phyloP scores from a whole-genome alignment of 2,113 vertebrate genomes.

The Mus spicilegus region DNA sequence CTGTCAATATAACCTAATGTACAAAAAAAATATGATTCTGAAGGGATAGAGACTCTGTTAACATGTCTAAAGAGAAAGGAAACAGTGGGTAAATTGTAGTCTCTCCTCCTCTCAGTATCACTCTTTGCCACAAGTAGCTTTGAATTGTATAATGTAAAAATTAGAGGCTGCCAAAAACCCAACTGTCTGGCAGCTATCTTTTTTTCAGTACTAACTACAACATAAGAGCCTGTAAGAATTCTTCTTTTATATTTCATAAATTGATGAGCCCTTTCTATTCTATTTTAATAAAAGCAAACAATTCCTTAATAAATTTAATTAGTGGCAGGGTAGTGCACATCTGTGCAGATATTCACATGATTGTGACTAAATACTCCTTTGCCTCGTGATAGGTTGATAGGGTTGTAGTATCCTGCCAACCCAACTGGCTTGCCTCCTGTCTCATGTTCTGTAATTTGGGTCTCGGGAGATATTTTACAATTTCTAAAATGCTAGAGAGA shows the following conservation, averaged over 20 bases:
- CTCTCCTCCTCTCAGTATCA: slow-evolving; percentile 58
- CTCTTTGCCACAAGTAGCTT: slow-evolving; percentile 60
- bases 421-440: neutral
- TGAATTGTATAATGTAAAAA: slow-evolving; percentile 78
- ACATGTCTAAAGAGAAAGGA: slow-evolving; percentile 51
- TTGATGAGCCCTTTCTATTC: neutral
- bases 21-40: slow-evolving; percentile 46
- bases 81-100: slow-evolving; percentile 20
- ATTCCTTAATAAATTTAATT: neutral
- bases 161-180: slow-evolving; percentile 75
- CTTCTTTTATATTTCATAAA: neutral
- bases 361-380: neutral
- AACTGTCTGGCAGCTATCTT: slow-evolving; percentile 17
- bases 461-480: slow-evolving; percentile 36
- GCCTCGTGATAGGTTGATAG: neutral
- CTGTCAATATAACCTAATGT: slow-evolving; percentile 67
- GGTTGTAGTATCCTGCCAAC: neutral
- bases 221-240: neutral
- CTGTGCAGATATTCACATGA: neutral
- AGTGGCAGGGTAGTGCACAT: neutral
- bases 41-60: slow-evolving; percentile 26
- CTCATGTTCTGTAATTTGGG: neutral
- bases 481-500: slow-evolving; percentile 24
- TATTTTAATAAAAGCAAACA: slow-evolving; percentile 28
- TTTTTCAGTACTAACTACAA: neutral